phyloP scores from a whole-genome alignment of 1,140 invertebrate genomes.

The Plutomurus gul region DNA sequence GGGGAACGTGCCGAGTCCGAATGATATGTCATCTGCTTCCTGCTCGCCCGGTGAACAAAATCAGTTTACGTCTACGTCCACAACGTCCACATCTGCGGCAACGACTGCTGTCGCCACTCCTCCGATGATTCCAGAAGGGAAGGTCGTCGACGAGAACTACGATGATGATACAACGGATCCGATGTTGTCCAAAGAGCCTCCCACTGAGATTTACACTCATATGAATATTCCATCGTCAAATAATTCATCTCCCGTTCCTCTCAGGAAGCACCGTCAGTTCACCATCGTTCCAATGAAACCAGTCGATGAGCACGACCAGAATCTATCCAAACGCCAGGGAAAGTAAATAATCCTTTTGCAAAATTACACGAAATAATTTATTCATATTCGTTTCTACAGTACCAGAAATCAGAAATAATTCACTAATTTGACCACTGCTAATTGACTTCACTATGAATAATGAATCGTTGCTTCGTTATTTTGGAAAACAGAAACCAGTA shows the following conservation, averaged over 20 bases:
- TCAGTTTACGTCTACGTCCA: background rate
- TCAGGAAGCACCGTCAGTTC: constrained; percentile 43
- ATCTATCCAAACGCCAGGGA: constrained; percentile 30
- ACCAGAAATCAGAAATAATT: too few relatives aligned
- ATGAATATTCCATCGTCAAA: background rate
- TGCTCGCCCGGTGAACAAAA: background rate
- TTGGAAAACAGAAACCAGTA: too few relatives aligned
- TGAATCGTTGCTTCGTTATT: too few relatives aligned
- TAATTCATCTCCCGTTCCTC: constrained; percentile 38
- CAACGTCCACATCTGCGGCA: background rate
- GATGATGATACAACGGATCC: background rate
- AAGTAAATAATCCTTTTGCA: constrained; percentile 44
- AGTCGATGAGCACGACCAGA: background rate
- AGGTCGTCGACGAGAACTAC: background rate
- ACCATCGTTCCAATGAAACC: constrained; percentile 46
- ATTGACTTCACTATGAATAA: too few relatives aligned
- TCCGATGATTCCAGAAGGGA: background rate
- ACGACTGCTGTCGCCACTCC: background rate
- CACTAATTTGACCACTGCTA: too few relatives aligned
- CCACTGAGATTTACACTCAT: background rate
- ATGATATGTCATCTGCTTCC: background rate
- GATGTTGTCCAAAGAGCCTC: constrained; percentile 25
- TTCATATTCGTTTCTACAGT: background rate
- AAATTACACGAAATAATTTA: background rate
- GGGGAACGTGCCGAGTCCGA: background rate